Percentiles rank a stretch among this genome's conserved stretches.
Evolutionary conservation across 2,113 vertebrate genomes (phyloP).

Genomic region (Chloropsis hardwickii): DNA sequence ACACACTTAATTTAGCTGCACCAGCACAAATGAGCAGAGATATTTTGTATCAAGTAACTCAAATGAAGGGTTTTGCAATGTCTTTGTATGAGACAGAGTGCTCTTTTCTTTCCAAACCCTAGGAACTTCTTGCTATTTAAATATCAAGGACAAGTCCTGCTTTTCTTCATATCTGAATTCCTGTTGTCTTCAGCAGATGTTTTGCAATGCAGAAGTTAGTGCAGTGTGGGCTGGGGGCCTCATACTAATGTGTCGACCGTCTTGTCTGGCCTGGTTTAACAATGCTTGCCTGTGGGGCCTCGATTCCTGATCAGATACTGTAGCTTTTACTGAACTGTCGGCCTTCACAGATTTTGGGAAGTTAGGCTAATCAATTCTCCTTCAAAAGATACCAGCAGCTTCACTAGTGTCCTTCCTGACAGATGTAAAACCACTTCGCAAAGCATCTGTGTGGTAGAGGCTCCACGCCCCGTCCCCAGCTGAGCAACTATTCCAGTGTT

Average conservation of each 20-base stretch:
- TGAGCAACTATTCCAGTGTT: neutral
- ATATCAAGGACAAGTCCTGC: neutral
- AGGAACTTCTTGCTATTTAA: neutral
- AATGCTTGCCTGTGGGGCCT: neutral
- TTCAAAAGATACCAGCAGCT: neutral
- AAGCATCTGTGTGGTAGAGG: neutral
- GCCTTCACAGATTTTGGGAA: neutral
- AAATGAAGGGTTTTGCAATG: neutral
- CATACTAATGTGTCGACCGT: neutral
- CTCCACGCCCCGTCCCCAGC: neutral
- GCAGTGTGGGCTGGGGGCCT: fast-evolving
- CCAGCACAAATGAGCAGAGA: neutral
- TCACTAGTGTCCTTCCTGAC: neutral
- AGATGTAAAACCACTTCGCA: neutral
- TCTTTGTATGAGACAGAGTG: neutral
- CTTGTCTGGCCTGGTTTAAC: neutral
- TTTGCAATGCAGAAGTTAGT: neutral
- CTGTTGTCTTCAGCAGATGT: neutral
- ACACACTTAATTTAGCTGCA: constrained; percentile 4
- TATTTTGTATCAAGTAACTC: neutral
- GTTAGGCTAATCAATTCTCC: neutral
- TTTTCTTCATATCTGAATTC: neutral
- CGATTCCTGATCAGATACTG: neutral
- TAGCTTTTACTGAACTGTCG: neutral
- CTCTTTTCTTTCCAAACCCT: neutral